A percentile compares a stretch with the other conserved stretches of the same genome.
These are phyloP conservation scores for Theocolax elegans DNA, from an alignment of 1,140 invertebrate species.

Conservation along the genomic window DNA sequence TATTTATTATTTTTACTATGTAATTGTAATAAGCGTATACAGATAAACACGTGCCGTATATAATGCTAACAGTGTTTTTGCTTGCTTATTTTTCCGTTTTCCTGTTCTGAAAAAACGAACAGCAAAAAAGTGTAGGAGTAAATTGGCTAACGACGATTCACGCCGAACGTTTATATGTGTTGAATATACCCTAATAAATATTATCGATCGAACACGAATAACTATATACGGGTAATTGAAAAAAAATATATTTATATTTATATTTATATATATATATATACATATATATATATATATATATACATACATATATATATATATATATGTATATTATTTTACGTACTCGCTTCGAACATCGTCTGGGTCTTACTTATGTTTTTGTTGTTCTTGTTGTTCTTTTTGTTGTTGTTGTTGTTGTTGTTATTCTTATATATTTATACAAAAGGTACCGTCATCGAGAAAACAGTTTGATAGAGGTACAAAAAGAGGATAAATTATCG, in stretches of 20 bases:
- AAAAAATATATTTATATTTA: too few relatives aligned
- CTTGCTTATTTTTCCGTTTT: neutral
- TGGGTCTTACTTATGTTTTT: too few relatives aligned
- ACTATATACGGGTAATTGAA: conserved; percentile 55
- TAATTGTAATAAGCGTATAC: conserved; percentile 45
- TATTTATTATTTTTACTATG: conserved; percentile 9
- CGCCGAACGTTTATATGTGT: conserved; percentile 49
- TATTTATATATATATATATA: too few relatives aligned
- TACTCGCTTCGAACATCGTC: too few relatives aligned
- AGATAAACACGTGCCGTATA: conserved; percentile 49
- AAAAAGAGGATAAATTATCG: neutral
- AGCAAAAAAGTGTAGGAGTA: conserved; percentile 63
- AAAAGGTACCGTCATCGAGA: neutral
- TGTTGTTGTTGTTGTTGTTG: too few relatives aligned
- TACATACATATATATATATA: too few relatives aligned
- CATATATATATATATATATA: too few relatives aligned
- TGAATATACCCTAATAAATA: conserved; percentile 48
- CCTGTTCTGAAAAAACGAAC: conserved; percentile 64
- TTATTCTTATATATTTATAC: too few relatives aligned
- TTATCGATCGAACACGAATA: conserved; percentile 52
- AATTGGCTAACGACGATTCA: conserved; percentile 60
- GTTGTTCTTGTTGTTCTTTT: too few relatives aligned
- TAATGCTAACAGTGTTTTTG: conserved; percentile 56
- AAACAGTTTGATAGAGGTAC: neutral
- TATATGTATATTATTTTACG: too few relatives aligned